phyloP scores from a whole-genome alignment of 2,113 vertebrate genomes.

The Puma concolor region DNA sequence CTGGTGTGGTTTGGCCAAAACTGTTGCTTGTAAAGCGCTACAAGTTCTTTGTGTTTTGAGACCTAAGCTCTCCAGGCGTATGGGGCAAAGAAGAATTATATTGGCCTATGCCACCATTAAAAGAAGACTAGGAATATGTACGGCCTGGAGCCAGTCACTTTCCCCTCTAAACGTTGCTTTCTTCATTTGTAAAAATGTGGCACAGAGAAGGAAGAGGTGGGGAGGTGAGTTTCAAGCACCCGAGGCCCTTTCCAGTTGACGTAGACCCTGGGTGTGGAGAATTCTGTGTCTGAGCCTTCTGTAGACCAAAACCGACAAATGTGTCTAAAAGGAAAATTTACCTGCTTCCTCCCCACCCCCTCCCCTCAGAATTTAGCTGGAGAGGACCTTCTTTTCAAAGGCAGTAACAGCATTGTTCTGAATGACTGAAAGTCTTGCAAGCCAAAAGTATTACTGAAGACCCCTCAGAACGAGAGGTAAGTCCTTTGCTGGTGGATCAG shows the following conservation, averaged over 20 bases:
- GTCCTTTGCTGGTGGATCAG: rapidly evolving
- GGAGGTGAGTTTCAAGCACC: neutral
- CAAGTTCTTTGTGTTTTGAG: slow-evolving; percentile 47
- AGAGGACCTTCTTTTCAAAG: slow-evolving; percentile 40
- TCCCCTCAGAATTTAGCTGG: neutral
- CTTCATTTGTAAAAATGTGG: slow-evolving; percentile 8
- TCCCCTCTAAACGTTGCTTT: neutral
- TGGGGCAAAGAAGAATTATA: slow-evolving; percentile 51
- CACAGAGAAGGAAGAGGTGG: neutral
- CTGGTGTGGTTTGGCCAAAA: slow-evolving; percentile 41
- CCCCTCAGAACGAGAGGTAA: neutral
- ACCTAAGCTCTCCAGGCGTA: neutral
- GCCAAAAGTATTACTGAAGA: neutral
- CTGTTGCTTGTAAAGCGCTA: slow-evolving; percentile 33
- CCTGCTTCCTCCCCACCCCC: neutral
- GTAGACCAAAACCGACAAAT: neutral
- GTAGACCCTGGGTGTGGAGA: neutral
- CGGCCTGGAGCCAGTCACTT: neutral
- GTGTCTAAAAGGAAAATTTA: neutral
- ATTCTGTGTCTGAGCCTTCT: neutral
- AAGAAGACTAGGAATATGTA: neutral
- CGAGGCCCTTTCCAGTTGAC: neutral
- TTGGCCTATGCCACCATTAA: rapidly evolving
- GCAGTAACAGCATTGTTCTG: neutral
- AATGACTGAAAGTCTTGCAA: slow-evolving; percentile 14